Evolutionary conservation across 2,113 vertebrate species (phyloP).

Genomic region (Nothoprocta pentlandii): DNA sequence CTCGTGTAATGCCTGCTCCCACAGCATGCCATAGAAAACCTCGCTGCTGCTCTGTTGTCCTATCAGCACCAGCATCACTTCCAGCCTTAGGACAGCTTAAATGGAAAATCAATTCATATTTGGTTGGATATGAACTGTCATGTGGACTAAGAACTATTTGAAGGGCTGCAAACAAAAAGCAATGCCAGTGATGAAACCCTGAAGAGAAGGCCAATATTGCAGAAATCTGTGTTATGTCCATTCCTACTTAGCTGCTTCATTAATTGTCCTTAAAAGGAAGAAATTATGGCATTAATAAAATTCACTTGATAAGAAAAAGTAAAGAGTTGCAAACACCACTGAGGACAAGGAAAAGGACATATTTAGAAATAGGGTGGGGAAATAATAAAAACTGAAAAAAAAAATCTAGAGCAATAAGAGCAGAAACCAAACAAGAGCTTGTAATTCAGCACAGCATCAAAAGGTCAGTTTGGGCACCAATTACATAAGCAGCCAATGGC

Average conservation of each 20-base stretch:
- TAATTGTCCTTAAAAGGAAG: constrained; percentile 35
- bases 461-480: background rate
- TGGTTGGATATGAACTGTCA: background rate
- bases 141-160: background rate
- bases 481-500: background rate
- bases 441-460: background rate
- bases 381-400: background rate
- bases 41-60: background rate
- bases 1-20: background rate
- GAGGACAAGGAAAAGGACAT: background rate
- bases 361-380: background rate
- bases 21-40: background rate
- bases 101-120: constrained; percentile 11
- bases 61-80: background rate
- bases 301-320: background rate
- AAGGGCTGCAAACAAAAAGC: constrained; percentile 14
- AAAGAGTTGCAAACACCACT: background rate
- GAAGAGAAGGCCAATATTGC: constrained; percentile 5
- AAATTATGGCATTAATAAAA: background rate
- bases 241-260: constrained; percentile 12
- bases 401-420: background rate
- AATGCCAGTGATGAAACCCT: constrained; percentile 1
- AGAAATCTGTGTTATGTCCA: constrained; percentile 22
- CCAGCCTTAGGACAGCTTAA: background rate
- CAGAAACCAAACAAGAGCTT: background rate